Percentiles rank a stretch among this genome's conserved stretches.
phyloP scores from a whole-genome alignment of 2,113 vertebrate genomes.

The Mobula hypostoma region DNA sequence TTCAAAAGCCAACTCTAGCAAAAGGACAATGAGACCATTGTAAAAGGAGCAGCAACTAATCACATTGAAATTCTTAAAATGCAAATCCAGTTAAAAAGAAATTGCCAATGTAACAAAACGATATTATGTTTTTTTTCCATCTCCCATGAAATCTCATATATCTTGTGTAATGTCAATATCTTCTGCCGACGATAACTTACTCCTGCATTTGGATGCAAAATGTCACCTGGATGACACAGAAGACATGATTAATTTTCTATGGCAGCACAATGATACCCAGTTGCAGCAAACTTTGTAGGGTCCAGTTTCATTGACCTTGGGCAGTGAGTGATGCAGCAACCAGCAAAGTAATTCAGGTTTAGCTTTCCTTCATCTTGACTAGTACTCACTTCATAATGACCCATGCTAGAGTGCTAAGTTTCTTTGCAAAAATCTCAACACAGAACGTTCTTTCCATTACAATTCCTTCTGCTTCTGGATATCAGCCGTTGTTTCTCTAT shows the following conservation, averaged over 20 bases:
- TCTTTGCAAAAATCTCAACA: not conserved
- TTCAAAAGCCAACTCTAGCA: slow-evolving; percentile 13
- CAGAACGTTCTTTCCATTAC: not conserved
- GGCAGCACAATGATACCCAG: not conserved
- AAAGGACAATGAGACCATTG: slow-evolving; percentile 12
- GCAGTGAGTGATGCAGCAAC: not conserved
- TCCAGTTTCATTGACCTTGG: not conserved
- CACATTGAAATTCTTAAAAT: not conserved
- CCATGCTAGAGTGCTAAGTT: not conserved
- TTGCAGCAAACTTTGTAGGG: not conserved
- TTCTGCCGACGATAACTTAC: not conserved
- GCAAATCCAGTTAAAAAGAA: not conserved
- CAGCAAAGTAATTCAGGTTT: not conserved
- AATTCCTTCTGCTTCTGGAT: not conserved
- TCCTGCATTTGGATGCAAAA: not conserved
- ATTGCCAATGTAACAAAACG: not conserved
- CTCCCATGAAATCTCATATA: not conserved
- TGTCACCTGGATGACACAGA: not conserved
- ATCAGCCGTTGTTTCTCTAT: not conserved
- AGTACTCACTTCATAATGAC: not conserved
- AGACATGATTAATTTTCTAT: not conserved
- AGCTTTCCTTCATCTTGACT: not conserved
- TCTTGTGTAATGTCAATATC: not conserved
- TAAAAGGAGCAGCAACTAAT: not conserved
- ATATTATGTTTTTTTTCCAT: not conserved